These are phyloP conservation scores for Podarcis raffonei DNA, from an alignment of 2,113 vertebrate species.

Conservation along the genomic window DNA sequence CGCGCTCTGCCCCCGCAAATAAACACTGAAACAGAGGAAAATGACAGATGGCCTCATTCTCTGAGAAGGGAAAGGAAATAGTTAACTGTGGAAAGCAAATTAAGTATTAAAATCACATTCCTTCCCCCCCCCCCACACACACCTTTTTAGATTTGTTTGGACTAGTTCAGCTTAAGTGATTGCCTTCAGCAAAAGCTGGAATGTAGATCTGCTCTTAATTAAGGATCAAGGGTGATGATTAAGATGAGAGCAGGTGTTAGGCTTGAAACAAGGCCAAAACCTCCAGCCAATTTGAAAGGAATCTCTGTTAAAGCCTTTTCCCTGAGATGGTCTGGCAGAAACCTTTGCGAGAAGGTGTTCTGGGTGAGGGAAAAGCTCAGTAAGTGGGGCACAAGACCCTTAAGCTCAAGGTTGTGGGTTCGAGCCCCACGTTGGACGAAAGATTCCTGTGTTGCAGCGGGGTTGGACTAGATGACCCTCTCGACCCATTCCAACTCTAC, in stretches of 20 bases:
- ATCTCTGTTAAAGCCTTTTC: not conserved
- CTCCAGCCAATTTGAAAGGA: not conserved
- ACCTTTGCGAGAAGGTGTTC: not conserved
- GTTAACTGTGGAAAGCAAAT: not conserved
- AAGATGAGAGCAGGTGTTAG: not conserved
- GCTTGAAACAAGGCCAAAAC: too few species aligned
- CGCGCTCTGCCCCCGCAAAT: not conserved
- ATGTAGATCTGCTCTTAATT: not conserved
- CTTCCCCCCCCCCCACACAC: accelerated
- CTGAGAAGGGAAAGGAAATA: not conserved
- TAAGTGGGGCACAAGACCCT: too few species aligned
- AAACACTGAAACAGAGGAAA: too few species aligned
- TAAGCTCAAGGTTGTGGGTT: too few species aligned
- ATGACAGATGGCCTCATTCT: too few species aligned
- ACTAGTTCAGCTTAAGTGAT: not conserved
- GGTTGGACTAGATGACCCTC: too few species aligned
- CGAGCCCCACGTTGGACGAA: too few species aligned
- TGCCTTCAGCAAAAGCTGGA: not conserved
- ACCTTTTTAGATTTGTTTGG: not conserved
- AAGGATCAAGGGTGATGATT: not conserved
- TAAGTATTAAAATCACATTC: not conserved
- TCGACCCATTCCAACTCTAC: too few species aligned
- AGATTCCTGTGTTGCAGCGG: too few species aligned
- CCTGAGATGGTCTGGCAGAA: not conserved
- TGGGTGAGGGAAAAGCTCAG: too few species aligned